Conservation (phyloP, 1,140 invertebrate genomes). For the Polypedilum vanderplanki region DNA sequence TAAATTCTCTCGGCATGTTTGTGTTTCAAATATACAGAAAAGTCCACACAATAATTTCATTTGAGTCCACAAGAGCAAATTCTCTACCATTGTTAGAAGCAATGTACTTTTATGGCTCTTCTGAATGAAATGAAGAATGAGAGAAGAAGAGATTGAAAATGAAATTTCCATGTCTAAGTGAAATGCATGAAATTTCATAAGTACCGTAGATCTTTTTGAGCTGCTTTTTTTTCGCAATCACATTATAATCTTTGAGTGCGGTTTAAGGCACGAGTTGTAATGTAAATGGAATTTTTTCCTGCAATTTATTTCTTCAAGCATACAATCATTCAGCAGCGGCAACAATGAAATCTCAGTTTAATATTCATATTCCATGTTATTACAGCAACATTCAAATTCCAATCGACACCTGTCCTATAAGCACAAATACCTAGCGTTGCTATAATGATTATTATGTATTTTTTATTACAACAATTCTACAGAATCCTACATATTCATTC, state of each 20-base stretch:
- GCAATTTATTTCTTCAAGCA: background rate
- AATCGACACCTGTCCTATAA: constrained; percentile 1
- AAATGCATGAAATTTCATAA: constrained; percentile 19
- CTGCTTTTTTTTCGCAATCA: constrained; percentile 10
- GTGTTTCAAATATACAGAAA: background rate
- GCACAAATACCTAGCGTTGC: background rate
- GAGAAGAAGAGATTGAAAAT: constrained; percentile 2
- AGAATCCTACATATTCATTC: too few relatives aligned
- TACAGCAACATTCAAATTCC: background rate
- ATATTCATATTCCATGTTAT: background rate
- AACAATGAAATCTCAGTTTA: background rate
- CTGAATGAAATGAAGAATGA: background rate
- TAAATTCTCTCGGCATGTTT: constrained; percentile 14
- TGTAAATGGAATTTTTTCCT: background rate
- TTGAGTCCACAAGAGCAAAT: background rate
- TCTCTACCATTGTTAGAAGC: constrained; percentile 5
- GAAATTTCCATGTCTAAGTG: constrained; percentile 28
- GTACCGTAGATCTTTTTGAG: background rate
- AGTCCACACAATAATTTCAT: background rate
- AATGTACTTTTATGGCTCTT: background rate
- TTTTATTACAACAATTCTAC: too few relatives aligned
- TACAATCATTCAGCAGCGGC: background rate
- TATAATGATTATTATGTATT: background rate
- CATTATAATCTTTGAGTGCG: constrained; percentile 1
- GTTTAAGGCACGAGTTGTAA: constrained; percentile 4